Percentiles rank a stretch among this genome's conserved stretches.
phyloP scores from a whole-genome alignment of 1,140 invertebrate species.

The Anadara kagoshimensis region DNA sequence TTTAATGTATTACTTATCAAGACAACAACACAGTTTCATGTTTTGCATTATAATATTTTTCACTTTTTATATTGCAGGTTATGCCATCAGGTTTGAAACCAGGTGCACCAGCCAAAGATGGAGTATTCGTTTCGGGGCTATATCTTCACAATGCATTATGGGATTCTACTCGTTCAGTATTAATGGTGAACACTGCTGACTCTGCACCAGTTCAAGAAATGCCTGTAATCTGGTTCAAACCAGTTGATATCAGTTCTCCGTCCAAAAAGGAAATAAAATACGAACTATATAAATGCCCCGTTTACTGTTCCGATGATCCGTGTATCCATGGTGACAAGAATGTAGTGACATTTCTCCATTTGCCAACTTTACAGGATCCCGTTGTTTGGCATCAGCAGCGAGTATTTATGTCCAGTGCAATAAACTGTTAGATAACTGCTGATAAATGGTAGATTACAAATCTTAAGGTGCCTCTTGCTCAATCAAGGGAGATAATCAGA shows the following conservation, averaged over 20 bases:
- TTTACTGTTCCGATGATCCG: slow-evolving; percentile 49
- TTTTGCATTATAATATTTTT: no score
- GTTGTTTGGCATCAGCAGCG: slow-evolving; percentile 55
- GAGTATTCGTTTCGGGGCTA: slow-evolving; percentile 62
- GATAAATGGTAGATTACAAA: no score
- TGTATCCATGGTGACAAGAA: slow-evolving; percentile 50
- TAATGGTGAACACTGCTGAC: slow-evolving; percentile 49
- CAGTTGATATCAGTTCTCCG: slow-evolving; percentile 31
- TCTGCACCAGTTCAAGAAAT: slow-evolving; percentile 42
- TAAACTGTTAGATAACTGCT: no score
- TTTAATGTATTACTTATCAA: no score
- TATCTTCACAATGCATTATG: slow-evolving; percentile 66
- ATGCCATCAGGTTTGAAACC: slow-evolving; percentile 61
- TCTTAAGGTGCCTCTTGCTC: no score
- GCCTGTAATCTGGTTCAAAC: slow-evolving; percentile 65
- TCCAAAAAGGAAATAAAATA: slow-evolving; percentile 35
- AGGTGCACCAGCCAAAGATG: slow-evolving; percentile 48
- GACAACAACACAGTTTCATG: no score
- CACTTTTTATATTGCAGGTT: slow-evolving; percentile 52
- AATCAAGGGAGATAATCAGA: no score
- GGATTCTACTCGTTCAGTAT: slow-evolving; percentile 52
- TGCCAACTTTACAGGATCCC: slow-evolving; percentile 47
- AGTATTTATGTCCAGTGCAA: slow-evolving; percentile 42
- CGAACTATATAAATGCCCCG: slow-evolving; percentile 49
- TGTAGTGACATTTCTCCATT: slow-evolving; percentile 49